phyloP scores from a whole-genome alignment of 2,888 invertebrate genomes.

The Aleiodes testaceus region DNA sequence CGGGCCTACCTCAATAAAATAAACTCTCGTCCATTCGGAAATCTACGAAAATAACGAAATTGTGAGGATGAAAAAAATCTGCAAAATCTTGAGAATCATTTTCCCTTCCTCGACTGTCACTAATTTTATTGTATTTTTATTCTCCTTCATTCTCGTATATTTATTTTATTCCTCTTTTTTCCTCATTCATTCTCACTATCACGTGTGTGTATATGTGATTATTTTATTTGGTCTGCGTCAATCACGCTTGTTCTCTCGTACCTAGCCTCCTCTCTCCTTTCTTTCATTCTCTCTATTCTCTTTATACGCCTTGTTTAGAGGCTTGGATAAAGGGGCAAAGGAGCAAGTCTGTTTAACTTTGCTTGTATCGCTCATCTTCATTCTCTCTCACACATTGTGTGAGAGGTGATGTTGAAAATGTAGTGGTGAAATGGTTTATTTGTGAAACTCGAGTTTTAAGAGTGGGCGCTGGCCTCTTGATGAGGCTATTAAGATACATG shows the following conservation, averaged over 20 bases:
- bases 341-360: too few species aligned
- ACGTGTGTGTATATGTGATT: too few species aligned
- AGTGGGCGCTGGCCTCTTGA: slow-evolving; percentile 40
- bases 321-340: too few species aligned
- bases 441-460: slow-evolving; percentile 33
- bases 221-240: slow-evolving; percentile 10
- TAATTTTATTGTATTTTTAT: neutral
- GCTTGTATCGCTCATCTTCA: neutral
- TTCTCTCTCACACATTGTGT: slow-evolving; percentile 11
- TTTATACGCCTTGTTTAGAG: neutral
- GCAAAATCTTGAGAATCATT: neutral
- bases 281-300: slow-evolving; percentile 33
- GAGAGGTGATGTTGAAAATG: neutral
- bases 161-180: neutral
- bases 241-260: neutral
- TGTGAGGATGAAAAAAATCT: neutral
- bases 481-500: slow-evolving; percentile 47
- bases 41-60: neutral
- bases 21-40: neutral
- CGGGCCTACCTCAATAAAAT: slow-evolving; percentile 20
- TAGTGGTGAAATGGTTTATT: slow-evolving; percentile 32
- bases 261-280: neutral
- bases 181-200: neutral
- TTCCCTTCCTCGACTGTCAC: neutral
- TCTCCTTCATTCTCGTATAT: neutral